Percentiles rank a stretch among this genome's conserved stretches.
Conservation (phyloP, 35 echinoderm and acorn worm genomes). For the Ophiothrix spiculata region DNA sequence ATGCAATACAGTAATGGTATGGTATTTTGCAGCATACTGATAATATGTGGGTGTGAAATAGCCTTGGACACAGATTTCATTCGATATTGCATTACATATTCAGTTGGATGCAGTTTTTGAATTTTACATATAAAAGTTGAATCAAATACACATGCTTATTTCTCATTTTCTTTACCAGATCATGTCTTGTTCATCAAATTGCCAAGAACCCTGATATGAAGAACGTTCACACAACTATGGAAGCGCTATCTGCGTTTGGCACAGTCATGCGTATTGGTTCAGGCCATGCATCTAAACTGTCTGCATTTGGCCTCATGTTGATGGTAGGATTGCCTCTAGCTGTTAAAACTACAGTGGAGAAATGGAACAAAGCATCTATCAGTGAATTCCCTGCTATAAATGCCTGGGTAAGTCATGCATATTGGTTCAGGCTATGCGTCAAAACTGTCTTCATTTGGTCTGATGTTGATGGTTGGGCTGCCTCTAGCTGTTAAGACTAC, state of each 20-base stretch:
- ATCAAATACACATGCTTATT: neutral
- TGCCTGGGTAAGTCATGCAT: slow-evolving; percentile 53
- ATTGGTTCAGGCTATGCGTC: slow-evolving; percentile 58
- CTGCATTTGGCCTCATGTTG: slow-evolving; percentile 38
- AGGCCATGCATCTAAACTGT: slow-evolving; percentile 33
- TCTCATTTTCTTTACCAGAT: slow-evolving; percentile 37
- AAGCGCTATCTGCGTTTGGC: slow-evolving; percentile 60
- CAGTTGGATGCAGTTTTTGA: neutral
- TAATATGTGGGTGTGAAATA: too few relatives aligned
- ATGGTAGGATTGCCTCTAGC: slow-evolving; percentile 48
- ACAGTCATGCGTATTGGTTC: slow-evolving; percentile 72
- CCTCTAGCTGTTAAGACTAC: slow-evolving; percentile 54
- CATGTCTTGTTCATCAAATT: slow-evolving; percentile 77
- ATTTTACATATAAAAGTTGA: neutral
- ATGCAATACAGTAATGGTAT: too few relatives aligned
- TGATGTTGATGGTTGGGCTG: slow-evolving; percentile 43
- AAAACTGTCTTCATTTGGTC: slow-evolving; percentile 26
- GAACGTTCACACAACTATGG: slow-evolving; percentile 15
- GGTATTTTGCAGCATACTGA: too few relatives aligned
- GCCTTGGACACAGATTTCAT: neutral
- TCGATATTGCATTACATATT: too few relatives aligned
- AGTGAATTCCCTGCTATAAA: slow-evolving; percentile 44
- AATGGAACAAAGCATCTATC: slow-evolving; percentile 66
- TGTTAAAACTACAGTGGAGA: slow-evolving; percentile 71
- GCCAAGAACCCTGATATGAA: slow-evolving; percentile 58